Base-by-base conservation (phyloP, 2,888 invertebrate species). In the Agrotis ipsilon region DNA sequence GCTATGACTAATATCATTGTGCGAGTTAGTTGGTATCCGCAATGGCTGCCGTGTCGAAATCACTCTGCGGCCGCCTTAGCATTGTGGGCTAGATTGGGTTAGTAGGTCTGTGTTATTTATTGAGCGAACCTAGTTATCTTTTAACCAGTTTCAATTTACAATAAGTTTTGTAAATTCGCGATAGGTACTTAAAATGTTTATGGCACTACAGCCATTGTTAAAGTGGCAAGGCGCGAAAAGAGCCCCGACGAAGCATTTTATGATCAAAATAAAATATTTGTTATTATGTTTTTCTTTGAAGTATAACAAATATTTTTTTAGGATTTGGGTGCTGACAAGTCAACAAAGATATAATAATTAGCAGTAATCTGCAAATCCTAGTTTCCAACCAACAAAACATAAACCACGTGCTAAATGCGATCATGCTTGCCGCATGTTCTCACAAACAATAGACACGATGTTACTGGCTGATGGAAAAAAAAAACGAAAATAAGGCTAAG, bases 61-160 rank as follows among this genome's bases (percentile, higher is more conserved):
- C 66, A 27, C 39, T 68, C 51, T 55, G 62, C 63, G 65, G 49
- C 60, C 61, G 70, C 71, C 32, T 63, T 63, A 65, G 68, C 45
- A 54, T 79, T 84, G 73, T 83, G 51, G 75, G 79, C 68, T 72
- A 78, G 80, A 64, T 75, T 63, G 58, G 82, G 82, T 82, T 74
- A 83, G 80, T 84, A 79, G 82, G 84, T 72, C 82, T 74, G 57
- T 67, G 70, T 65, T 78, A 81, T 63, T 55, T 76, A 65, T 52
- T 68, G 48, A 69, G 65, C 52, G 61, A 21, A 46, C 52, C 45
- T 49, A 75, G 32, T 68, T 64, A 76, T 55, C 58, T 51, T 39
- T 55, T 45, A 49, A 27, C n/a, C 13, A 65, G 62, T 61, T 64
- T 27, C 3, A 61, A 45, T 63, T 60, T 60, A 19, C 43, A 48